Conservation (phyloP, 2,888 invertebrate species). For the Mesorhabditis spiculigera region DNA sequence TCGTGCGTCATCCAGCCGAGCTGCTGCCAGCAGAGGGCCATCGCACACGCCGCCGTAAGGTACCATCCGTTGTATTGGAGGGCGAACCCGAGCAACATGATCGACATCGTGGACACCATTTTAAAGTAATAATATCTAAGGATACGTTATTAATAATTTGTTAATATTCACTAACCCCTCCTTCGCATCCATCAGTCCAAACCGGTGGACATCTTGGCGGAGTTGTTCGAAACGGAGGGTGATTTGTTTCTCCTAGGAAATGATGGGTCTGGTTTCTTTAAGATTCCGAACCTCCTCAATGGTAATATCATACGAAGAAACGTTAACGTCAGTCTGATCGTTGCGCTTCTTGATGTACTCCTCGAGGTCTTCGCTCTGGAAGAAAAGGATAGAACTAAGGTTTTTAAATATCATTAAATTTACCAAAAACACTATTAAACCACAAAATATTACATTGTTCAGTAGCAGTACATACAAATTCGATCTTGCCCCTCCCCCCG, state of each 20-base stretch:
- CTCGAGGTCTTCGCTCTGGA: slow-evolving; percentile 24
- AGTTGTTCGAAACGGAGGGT: slow-evolving; percentile 48
- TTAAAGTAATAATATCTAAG: not conserved
- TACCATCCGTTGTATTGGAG: slow-evolving; percentile 17
- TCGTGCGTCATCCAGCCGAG: slow-evolving; percentile 54
- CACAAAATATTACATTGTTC: too few species aligned
- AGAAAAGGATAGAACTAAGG: not conserved
- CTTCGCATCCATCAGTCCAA: slow-evolving; percentile 46
- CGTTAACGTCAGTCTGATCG: slow-evolving; percentile 40
- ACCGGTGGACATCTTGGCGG: slow-evolving; percentile 37
- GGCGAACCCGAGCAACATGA: not conserved
- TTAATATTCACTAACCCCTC: slow-evolving; percentile 20
- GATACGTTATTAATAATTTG: too few species aligned
- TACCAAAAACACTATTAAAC: not conserved
- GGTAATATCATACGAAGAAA: slow-evolving; percentile 45
- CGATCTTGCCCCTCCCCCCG: too few species aligned
- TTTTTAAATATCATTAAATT: not conserved
- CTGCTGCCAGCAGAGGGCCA: slow-evolving; percentile 53
- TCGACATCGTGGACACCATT: not conserved
- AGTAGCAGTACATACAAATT: too few species aligned
- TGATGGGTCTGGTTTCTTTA: not conserved
- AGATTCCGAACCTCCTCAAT: slow-evolving; percentile 37
- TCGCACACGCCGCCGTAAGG: slow-evolving; percentile 39
- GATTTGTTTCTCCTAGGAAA: slow-evolving; percentile 52
- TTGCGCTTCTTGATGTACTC: slow-evolving; percentile 26